Base-by-base conservation (phyloP, 2,888 invertebrate genomes). In the Salpingus planirostris region DNA sequence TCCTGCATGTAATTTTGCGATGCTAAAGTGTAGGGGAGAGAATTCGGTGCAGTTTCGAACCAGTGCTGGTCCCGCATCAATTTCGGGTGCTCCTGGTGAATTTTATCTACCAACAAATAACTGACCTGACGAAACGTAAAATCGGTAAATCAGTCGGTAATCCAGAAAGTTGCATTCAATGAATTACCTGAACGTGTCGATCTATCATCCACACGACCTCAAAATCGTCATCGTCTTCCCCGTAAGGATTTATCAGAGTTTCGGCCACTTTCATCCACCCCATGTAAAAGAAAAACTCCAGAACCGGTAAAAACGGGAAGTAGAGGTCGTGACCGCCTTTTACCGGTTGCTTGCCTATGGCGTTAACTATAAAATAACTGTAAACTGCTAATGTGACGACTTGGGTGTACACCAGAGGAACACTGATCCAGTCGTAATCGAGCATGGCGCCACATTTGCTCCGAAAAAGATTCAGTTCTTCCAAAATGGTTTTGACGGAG, bases 201-300 rank as follows among this genome's bases (percentile, higher is more conserved):
- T 92, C 91, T 29, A 92, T 81, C 65, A 92, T 75, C 89, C 90
- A 90, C 55, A 88, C 89, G 3, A 83, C 84, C 71, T 89, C 89
- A 55, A 89, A 89, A 51, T 89, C 89, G 54, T 89, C 89, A 54
- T 89, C 89, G 49, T 89, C 89, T 55, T 88, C 88, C 2, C 89
- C 89, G 52, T 88, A 89, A 0, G 89, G 89, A 66, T 92, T 92
- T 41, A 92, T 87, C 30, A 90, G 65, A 0, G 85, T 80, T 65
- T 90, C 90, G 11, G 90, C 90, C 46, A 89, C 89, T 67, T 88
- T 89, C 21, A 89, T 65, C 89, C 89, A 90, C 6, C 89, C 89
- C 84, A 84, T 82, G 53, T 84, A 84, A 65, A 84, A 82, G 60
- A 82, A 82, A 59, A 87, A 88, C 59, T 92, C 88, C 39, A 93